A percentile compares a stretch with the other conserved stretches of the same genome.
phyloP scores from a whole-genome alignment of 2,113 vertebrate species.

The Bos indicus region DNA sequence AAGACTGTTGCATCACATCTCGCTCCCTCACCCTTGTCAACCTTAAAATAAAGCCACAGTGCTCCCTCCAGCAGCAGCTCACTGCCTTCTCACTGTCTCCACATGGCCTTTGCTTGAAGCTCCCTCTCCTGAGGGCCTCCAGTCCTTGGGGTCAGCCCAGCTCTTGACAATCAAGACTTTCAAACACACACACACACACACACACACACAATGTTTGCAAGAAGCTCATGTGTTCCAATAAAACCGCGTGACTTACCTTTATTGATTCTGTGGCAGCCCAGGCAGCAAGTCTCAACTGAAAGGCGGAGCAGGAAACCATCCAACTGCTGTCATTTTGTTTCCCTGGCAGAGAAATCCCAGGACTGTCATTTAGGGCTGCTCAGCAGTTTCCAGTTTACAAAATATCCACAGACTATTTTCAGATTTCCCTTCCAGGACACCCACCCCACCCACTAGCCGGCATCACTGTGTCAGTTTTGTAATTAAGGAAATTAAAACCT shows the following conservation, averaged over 20 bases:
- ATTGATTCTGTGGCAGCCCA: not conserved
- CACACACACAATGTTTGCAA: not conserved
- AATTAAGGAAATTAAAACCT: not conserved
- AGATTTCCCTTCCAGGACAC: not conserved
- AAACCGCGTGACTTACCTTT: not conserved
- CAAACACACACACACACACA: not conserved
- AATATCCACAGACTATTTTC: not conserved
- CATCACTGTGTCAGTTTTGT: not conserved
- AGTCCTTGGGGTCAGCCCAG: not conserved
- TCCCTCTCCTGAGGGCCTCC: not conserved
- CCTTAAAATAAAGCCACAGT: not conserved
- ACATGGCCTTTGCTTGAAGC: not conserved
- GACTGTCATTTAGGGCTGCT: not conserved
- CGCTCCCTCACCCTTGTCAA: not conserved
- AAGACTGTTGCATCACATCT: not conserved
- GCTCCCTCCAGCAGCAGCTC: not conserved
- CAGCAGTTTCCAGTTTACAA: not conserved
- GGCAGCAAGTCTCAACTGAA: not conserved
- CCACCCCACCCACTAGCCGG: not conserved
- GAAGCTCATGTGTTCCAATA: not conserved
- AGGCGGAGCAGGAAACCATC: not conserved
- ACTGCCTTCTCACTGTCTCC: not conserved
- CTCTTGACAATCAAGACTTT: not conserved
- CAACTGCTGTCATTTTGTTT: not conserved
- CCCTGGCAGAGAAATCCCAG: not conserved